phyloP scores from a whole-genome alignment of 2,888 invertebrate species.

The Aphodius granarius region DNA sequence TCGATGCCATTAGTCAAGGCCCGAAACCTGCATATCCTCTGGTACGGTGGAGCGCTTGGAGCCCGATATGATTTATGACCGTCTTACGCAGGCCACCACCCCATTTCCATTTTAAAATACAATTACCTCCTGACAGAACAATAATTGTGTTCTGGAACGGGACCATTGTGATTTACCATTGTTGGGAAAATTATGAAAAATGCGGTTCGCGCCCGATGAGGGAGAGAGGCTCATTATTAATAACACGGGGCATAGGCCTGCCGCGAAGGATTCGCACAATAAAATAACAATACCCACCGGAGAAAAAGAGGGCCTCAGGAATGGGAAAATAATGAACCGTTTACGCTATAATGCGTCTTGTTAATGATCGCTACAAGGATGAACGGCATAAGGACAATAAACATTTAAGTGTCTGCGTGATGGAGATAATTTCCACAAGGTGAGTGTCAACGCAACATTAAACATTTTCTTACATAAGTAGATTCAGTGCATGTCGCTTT shows the following conservation, averaged over 20 bases:
- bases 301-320: background rate
- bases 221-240: conserved; percentile 7
- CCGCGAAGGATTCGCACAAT: background rate
- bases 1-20: conserved; percentile 42
- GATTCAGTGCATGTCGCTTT: too few species aligned
- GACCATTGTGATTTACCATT: conserved; percentile 22
- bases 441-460: too few species aligned
- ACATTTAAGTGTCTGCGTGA: background rate
- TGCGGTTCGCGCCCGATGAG: conserved; percentile 3
- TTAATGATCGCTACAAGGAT: background rate
- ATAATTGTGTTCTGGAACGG: conserved; percentile 27
- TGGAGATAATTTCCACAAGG: background rate
- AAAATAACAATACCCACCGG: conserved; percentile 4
- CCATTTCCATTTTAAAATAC: conserved; percentile 32
- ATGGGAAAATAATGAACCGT: background rate
- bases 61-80: conserved; percentile 33
- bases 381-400: background rate
- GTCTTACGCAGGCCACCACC: conserved; percentile 23
- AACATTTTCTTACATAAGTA: too few species aligned
- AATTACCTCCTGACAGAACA: conserved; percentile 27
- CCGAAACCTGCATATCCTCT: background rate
- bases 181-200: conserved; percentile 23
- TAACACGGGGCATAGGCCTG: background rate
- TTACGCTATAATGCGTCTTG: background rate
- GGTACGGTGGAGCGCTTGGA: conserved; percentile 18